Conservation (phyloP, 1,140 invertebrate species). For the Aphelenchoides besseyi region DNA sequence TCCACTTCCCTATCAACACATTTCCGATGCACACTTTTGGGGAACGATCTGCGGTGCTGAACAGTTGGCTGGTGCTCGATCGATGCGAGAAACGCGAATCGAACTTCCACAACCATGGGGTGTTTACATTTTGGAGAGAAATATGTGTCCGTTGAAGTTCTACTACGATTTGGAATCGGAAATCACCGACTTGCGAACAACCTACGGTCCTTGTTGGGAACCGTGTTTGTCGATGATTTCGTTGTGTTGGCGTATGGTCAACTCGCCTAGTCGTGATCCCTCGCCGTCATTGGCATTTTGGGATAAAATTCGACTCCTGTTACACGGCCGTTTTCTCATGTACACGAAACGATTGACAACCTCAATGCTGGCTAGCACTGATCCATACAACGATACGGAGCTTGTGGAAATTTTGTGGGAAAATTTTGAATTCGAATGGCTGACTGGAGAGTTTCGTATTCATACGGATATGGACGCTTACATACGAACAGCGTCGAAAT, state of each 20-base stretch:
- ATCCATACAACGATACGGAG: conserved; percentile 97
- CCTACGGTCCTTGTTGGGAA: conserved; percentile 97
- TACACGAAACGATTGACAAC: conserved; percentile 77
- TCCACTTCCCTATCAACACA: conserved; percentile 78
- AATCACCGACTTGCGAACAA: conserved; percentile 79
- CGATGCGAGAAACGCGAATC: conserved; percentile 58
- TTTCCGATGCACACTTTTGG: conserved; percentile 79
- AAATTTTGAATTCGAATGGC: conserved; percentile 87
- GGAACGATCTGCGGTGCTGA: conserved; percentile 85
- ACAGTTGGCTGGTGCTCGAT: conserved; percentile 69
- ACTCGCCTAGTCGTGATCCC: conserved; percentile 85
- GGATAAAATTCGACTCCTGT: conserved; percentile 84
- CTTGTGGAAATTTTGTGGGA: conserved; percentile 96
- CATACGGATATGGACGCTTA: conserved; percentile 81
- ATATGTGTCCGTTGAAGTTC: conserved; percentile 90
- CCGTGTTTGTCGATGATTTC: conserved; percentile 92
- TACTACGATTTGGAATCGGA: conserved; percentile 96
- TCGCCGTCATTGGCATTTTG: conserved; percentile 89
- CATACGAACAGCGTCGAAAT: conserved; percentile 92
- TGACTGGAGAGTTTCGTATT: conserved; percentile 79
- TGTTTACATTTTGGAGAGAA: conserved; percentile 67
- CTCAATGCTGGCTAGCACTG: conserved; percentile 63
- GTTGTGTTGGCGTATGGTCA: conserved; percentile 73
- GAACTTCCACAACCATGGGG: conserved; percentile 67
- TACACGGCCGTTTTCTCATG: conserved; percentile 86